These are phyloP conservation scores for Hyperoplus immaculatus DNA, from an alignment of 2,797 vertebrate species.

Conservation along the genomic window DNA sequence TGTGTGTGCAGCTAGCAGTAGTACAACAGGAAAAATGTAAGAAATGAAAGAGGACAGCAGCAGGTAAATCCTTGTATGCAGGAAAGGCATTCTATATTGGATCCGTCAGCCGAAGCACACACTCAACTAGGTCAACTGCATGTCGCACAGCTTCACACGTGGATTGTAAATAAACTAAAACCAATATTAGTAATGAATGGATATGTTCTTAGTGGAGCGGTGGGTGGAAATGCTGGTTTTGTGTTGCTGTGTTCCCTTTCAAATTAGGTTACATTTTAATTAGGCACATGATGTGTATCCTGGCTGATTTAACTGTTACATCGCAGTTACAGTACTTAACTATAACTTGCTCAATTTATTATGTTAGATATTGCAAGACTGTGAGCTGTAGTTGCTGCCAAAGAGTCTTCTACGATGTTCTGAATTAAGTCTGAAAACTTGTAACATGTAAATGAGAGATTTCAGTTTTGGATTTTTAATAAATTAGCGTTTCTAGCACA, in stretches of 20 bases:
- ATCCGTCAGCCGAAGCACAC: background rate
- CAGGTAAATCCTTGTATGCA: constrained; percentile 17
- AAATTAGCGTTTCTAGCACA: too few species aligned
- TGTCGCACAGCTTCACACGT: background rate
- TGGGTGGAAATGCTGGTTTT: background rate
- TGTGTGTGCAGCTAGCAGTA: background rate
- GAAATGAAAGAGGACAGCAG: background rate
- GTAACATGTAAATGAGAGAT: too few species aligned
- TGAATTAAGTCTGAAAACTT: too few species aligned
- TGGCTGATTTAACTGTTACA: background rate
- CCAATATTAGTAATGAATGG: background rate
- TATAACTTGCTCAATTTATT: background rate
- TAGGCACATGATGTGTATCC: too few species aligned
- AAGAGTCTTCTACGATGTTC: too few species aligned
- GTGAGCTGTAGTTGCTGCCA: too few species aligned
- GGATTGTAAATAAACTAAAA: background rate
- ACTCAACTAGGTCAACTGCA: background rate
- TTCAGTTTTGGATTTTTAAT: too few species aligned
- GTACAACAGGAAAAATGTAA: constrained; percentile 52
- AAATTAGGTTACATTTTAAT: background rate
- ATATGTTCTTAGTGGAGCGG: background rate
- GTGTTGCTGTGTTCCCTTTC: background rate
- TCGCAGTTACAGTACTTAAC: background rate
- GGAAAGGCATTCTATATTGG: constrained; percentile 27
- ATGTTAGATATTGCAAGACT: background rate